Evolutionary conservation across 2,113 vertebrate species (phyloP).

Genomic region (Neopipo cinnamomea): DNA sequence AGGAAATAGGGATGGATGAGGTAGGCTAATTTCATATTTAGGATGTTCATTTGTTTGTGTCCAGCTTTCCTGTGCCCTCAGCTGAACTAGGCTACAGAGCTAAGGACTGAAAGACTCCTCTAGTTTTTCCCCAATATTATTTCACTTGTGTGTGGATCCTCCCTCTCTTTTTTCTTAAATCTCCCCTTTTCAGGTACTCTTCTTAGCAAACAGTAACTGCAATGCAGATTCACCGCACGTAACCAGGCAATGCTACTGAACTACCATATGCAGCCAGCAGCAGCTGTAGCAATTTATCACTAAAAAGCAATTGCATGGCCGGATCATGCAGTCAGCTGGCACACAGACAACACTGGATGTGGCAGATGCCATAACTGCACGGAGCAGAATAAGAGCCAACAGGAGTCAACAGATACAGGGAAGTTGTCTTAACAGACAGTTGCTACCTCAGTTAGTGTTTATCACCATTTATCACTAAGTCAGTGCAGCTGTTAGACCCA

Average conservation of each 20-base stretch:
- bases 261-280: not conserved
- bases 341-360: not conserved
- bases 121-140: not conserved
- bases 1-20: not conserved
- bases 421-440: not conserved
- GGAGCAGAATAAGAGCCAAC: not conserved
- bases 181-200: not conserved
- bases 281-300: not conserved
- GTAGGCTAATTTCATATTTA: not conserved
- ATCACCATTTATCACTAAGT: not conserved
- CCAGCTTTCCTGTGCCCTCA: not conserved
- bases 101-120: not conserved
- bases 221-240: not conserved
- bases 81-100: not conserved
- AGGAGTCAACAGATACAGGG: not conserved
- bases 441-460: not conserved
- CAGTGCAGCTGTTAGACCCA: not conserved
- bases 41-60: not conserved
- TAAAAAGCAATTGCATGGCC: not conserved
- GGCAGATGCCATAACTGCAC: constrained; percentile 16
- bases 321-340: not conserved
- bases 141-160: accelerated
- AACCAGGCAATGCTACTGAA: not conserved
- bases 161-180: not conserved
- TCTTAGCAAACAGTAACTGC: not conserved